Conservation (phyloP, 2,888 invertebrate genomes). For the Caenorhabditis sp. region DNA sequence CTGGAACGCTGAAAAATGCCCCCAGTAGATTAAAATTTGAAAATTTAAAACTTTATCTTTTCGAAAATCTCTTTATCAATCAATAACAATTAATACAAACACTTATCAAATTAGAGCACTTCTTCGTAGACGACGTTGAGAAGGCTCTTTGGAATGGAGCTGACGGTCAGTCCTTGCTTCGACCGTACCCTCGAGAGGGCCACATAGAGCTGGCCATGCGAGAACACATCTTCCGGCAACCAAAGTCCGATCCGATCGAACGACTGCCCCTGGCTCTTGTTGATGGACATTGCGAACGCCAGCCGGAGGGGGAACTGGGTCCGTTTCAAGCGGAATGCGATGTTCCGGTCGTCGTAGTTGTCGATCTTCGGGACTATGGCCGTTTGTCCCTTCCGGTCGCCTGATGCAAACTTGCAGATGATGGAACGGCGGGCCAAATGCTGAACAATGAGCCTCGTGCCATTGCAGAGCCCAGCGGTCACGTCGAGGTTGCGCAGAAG, state of each 20-base stretch:
- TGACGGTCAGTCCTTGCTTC: neutral
- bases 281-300: constrained; percentile 70
- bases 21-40: too few relatives aligned
- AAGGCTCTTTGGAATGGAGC: too few relatives aligned
- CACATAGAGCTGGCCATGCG: neutral
- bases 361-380: constrained; percentile 12
- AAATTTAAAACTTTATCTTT: too few relatives aligned
- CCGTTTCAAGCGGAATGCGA: constrained; percentile 13
- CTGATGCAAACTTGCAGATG: constrained; percentile 2
- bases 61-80: too few relatives aligned
- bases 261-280: constrained; percentile 72
- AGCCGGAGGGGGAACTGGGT: constrained; percentile 40
- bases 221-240: neutral
- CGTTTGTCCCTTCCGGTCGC: neutral
- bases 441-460: constrained; percentile 4
- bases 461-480: constrained; percentile 18
- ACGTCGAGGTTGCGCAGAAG: constrained; percentile 1
- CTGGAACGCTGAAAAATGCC: too few relatives aligned
- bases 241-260: constrained; percentile 63
- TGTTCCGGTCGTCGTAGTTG: constrained; percentile 13
- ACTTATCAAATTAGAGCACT: too few relatives aligned
- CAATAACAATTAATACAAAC: too few relatives aligned
- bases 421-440: neutral
- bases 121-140: too few relatives aligned
- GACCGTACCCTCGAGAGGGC: neutral